Conservation (phyloP, 2,113 vertebrate species). For the Nanger granti region DNA sequence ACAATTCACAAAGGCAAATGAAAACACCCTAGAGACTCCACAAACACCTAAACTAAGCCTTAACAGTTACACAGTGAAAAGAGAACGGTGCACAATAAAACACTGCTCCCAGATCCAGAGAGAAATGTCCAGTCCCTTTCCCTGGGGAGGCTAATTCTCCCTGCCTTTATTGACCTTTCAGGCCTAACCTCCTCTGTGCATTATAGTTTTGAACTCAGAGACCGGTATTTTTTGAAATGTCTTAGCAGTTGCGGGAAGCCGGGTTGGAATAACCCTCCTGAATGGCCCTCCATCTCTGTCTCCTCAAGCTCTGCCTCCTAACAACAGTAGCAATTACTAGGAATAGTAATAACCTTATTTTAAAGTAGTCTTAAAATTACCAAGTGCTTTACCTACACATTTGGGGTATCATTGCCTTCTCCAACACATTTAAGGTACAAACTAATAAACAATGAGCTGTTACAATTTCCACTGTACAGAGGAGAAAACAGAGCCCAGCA, state of each 20-base stretch:
- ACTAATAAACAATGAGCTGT: neutral
- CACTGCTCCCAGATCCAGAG: neutral
- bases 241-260: neutral
- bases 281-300: no score
- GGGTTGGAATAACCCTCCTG: neutral
- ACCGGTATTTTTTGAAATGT: neutral
- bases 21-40: neutral
- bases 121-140: neutral
- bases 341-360: neutral
- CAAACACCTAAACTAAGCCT: neutral
- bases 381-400: neutral
- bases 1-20: neutral
- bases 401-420: neutral
- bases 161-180: neutral
- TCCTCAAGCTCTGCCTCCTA: neutral
- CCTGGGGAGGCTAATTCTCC: neutral
- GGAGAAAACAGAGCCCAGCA: neutral
- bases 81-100: neutral
- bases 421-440: neutral
- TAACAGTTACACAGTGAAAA: neutral
- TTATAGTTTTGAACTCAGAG: neutral
- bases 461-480: neutral
- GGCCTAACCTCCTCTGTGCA: neutral
- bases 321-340: neutral
- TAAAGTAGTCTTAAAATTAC: neutral